Conservation (phyloP, 2,113 vertebrate genomes). For the Xyrauchen texanus region DNA sequence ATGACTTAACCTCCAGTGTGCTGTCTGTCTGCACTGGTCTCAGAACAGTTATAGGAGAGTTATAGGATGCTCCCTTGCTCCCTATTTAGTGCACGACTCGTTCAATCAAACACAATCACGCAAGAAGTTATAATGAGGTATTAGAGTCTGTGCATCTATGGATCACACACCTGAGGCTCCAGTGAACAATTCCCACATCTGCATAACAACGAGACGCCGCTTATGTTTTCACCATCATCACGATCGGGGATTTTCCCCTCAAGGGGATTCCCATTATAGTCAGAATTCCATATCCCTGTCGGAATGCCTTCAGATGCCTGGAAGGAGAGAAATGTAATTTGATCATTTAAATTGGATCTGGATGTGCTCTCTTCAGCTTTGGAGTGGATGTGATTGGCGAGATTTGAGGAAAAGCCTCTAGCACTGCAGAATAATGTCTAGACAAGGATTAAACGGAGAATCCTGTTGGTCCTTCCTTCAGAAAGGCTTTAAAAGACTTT, state of each 20-base stretch:
- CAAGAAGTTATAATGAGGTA: too few species aligned
- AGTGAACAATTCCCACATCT: constrained; percentile 38
- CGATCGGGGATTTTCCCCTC: constrained; percentile 16
- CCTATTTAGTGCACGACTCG: too few species aligned
- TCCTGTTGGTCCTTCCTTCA: too few species aligned
- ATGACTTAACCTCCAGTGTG: too few species aligned
- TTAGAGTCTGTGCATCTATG: not conserved
- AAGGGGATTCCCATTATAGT: not conserved
- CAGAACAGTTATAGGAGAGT: too few species aligned
- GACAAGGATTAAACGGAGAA: not conserved
- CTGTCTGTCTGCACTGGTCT: too few species aligned
- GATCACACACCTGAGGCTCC: not conserved
- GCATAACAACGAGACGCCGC: constrained; percentile 42
- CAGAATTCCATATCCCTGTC: not conserved
- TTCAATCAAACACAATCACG: too few species aligned
- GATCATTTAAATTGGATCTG: constrained; percentile 47
- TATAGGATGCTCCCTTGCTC: too few species aligned
- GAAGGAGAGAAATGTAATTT: constrained; percentile 43
- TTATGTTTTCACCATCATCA: constrained; percentile 1
- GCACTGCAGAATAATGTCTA: constrained; percentile 20
- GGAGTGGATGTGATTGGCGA: constrained; percentile 9
- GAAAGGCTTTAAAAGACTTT: too few species aligned
- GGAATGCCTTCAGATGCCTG: not conserved
- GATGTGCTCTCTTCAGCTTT: not conserved
- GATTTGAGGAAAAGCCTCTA: constrained; percentile 40